Evolutionary conservation across 1,140 invertebrate species (phyloP).

Genomic region (Batillaria attramentaria): DNA sequence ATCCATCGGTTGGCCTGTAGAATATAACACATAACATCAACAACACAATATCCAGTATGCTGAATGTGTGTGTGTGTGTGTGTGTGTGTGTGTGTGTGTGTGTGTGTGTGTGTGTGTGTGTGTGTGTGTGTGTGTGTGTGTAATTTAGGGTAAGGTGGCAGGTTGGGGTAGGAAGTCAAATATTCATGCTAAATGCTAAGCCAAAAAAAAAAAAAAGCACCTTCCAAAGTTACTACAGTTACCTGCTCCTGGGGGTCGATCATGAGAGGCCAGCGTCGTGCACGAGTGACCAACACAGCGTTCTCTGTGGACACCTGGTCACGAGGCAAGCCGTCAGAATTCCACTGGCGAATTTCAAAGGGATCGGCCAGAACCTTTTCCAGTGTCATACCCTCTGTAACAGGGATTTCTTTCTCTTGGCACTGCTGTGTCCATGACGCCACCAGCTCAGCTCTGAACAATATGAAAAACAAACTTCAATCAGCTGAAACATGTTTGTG

Average conservation of each 20-base stretch:
- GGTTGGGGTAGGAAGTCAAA: too few relatives aligned
- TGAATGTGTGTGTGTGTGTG: background rate
- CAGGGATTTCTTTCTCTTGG: constrained; percentile 68
- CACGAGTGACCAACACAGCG: constrained; percentile 86
- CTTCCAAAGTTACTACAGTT: constrained; percentile 15
- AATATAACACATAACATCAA: too few relatives aligned
- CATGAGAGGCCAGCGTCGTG: constrained; percentile 87
- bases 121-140: constrained; percentile 18
- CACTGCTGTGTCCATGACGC: constrained; percentile 62
- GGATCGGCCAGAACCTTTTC: constrained; percentile 82
- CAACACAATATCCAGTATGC: too few relatives aligned
- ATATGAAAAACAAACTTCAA: background rate
- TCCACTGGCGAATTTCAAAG: constrained; percentile 88
- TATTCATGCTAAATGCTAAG: background rate
- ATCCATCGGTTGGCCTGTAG: constrained; percentile 89
- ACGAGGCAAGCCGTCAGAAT: constrained; percentile 84
- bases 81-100: constrained; percentile 10
- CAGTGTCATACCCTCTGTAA: constrained; percentile 76
- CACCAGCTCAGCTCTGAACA: constrained; percentile 22
- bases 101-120: constrained; percentile 15
- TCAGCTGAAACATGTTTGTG: too few relatives aligned
- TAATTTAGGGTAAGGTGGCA: too few relatives aligned
- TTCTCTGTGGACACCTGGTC: constrained; percentile 90
- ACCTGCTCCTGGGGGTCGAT: constrained; percentile 93
- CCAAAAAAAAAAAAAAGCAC: constrained; percentile 3